phyloP scores from a whole-genome alignment of 2,113 vertebrate genomes.

The Thymallus thymallus region DNA sequence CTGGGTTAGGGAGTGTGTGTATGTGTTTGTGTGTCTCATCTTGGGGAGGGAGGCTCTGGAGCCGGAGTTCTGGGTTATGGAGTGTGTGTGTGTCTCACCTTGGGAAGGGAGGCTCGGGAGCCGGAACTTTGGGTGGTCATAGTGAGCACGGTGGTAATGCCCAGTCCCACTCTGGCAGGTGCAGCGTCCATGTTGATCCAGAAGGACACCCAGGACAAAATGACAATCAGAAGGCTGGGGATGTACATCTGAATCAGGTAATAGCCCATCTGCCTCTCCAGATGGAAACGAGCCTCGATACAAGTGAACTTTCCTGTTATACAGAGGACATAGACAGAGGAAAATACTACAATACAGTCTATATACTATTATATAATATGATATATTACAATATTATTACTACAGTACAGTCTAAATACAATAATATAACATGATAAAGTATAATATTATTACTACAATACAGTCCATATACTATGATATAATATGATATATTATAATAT shows the following conservation, averaged over 20 bases:
- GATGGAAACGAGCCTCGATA: slow-evolving; percentile 96
- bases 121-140: slow-evolving; percentile 99
- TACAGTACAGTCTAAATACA: too few species aligned
- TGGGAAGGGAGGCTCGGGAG: slow-evolving; percentile 93
- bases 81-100: slow-evolving; percentile 73
- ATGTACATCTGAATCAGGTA: slow-evolving; percentile 99
- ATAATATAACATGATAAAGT: too few species aligned
- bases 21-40: too few species aligned
- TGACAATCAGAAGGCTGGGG: slow-evolving; percentile 96
- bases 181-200: slow-evolving; percentile 99
- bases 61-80: too few species aligned
- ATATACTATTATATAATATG: too few species aligned
- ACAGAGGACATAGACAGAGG: background rate
- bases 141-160: slow-evolving; percentile 98
- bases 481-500: too few species aligned
- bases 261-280: slow-evolving; percentile 98
- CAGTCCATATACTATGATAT: too few species aligned
- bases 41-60: too few species aligned
- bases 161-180: slow-evolving; percentile 92
- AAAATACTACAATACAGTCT: too few species aligned
- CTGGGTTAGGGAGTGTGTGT: slow-evolving; percentile 59
- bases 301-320: slow-evolving; percentile 95
- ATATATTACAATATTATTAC: too few species aligned
- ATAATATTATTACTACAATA: too few species aligned
- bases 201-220: slow-evolving; percentile 98